Evolutionary conservation across 53 echinoderm and acorn worm species (phyloP).

Genomic region (Holothuria leucospilota): DNA sequence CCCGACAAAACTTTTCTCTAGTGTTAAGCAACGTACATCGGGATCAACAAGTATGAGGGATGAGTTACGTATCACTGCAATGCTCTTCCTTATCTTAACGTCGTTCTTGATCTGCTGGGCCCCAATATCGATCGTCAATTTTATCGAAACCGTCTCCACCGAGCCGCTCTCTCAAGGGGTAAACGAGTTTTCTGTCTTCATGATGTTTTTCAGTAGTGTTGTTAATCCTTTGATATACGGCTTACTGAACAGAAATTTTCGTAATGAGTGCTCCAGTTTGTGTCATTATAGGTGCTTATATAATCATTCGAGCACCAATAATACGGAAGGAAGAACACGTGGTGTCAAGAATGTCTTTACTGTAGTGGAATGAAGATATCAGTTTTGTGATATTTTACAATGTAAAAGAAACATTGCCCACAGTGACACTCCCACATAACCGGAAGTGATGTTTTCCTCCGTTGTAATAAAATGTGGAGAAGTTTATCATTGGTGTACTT

Average conservation of each 20-base stretch:
- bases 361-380: no score
- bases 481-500: no score
- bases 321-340: no score
- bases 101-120: constrained; percentile 94
- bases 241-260: constrained; percentile 82
- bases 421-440: no score
- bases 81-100: constrained; percentile 78
- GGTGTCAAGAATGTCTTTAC: no score
- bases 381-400: no score
- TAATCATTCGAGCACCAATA: no score
- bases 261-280: constrained; percentile 68
- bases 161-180: constrained; percentile 50
- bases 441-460: no score
- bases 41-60: constrained; percentile 58
- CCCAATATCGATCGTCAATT: constrained; percentile 84
- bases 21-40: background rate
- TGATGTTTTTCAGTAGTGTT: constrained; percentile 90
- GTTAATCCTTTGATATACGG: constrained; percentile 92
- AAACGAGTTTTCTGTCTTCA: constrained; percentile 85
- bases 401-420: no score
- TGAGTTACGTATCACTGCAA: constrained; percentile 79
- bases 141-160: constrained; percentile 72
- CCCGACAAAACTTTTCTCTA: background rate
- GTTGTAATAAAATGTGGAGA: no score
- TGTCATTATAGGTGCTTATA: constrained; percentile 53